Evolutionary conservation across 2,888 invertebrate genomes (phyloP).

Genomic region (Marronus borbonicus): DNA sequence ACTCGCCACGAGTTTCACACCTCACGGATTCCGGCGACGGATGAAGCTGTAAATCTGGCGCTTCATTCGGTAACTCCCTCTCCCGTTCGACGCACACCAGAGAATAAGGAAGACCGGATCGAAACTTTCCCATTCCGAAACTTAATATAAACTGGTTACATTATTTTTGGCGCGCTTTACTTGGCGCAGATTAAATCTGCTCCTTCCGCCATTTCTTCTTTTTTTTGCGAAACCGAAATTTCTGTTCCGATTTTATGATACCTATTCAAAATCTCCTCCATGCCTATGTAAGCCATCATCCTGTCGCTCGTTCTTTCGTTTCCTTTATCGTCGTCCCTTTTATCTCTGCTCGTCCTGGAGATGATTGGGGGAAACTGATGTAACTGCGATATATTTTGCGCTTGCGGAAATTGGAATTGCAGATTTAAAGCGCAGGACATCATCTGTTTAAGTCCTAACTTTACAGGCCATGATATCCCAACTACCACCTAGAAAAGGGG

Average conservation of each 20-base stretch:
- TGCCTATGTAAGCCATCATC: slow-evolving; percentile 62
- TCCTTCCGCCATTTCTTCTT: not conserved
- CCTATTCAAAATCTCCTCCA: slow-evolving; percentile 65
- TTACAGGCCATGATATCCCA: slow-evolving; percentile 75
- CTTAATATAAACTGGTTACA: slow-evolving; percentile 48
- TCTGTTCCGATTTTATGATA: slow-evolving; percentile 51
- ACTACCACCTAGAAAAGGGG: slow-evolving; percentile 73
- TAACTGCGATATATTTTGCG: slow-evolving; percentile 63
- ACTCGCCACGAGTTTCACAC: slow-evolving; percentile 53
- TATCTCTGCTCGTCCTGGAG: slow-evolving; percentile 58
- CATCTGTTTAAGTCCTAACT: slow-evolving; percentile 72
- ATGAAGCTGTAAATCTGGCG: slow-evolving; percentile 55
- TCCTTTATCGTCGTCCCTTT: slow-evolving; percentile 43
- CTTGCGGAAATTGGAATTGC: slow-evolving; percentile 76
- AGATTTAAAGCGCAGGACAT: slow-evolving; percentile 76
- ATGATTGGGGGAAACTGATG: slow-evolving; percentile 64
- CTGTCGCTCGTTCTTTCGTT: slow-evolving; percentile 60
- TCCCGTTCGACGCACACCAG: no score
- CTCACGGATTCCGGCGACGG: slow-evolving; percentile 52
- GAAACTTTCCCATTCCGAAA: slow-evolving; percentile 50
- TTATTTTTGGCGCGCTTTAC: slow-evolving; percentile 44
- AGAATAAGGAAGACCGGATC: slow-evolving; percentile 35
- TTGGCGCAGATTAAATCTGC: slow-evolving; percentile 46
- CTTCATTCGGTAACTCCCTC: slow-evolving; percentile 50
- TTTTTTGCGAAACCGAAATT: not conserved